These are phyloP conservation scores for Eurosta solidaginis DNA, from an alignment of 1,140 invertebrate genomes.

Conservation along the genomic window DNA sequence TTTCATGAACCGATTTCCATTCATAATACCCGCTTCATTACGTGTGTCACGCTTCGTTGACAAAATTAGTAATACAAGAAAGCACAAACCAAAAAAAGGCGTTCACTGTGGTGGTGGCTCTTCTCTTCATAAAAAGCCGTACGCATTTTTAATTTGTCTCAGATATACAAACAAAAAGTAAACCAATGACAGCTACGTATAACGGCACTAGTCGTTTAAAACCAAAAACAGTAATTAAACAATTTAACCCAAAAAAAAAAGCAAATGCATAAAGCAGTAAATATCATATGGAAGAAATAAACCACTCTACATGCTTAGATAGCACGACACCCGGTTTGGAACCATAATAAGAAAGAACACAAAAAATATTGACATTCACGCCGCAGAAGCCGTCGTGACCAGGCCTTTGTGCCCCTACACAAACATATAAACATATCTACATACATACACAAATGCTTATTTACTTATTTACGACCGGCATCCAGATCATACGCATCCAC, in stretches of 20 bases:
- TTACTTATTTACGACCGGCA: not conserved
- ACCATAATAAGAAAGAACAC: too few relatives aligned
- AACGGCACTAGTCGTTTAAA: too few relatives aligned
- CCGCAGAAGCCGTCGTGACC: not conserved
- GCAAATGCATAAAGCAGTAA: too few relatives aligned
- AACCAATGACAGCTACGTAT: not conserved
- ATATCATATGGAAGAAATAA: too few relatives aligned
- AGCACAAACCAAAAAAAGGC: not conserved
- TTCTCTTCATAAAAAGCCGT: constrained; percentile 39
- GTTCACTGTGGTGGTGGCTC: not conserved
- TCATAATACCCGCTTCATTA: not conserved
- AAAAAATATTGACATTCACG: too few relatives aligned
- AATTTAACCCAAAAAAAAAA: too few relatives aligned
- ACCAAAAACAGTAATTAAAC: not conserved
- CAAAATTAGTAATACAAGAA: not conserved
- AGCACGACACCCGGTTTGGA: too few relatives aligned
- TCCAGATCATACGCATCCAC: too few relatives aligned
- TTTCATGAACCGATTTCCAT: not conserved
- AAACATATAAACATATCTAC: not conserved
- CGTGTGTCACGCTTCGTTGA: not conserved
- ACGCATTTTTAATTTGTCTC: constrained; percentile 54
- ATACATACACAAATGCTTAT: constrained; percentile 32
- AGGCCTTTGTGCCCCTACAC: too few relatives aligned
- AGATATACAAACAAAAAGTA: not conserved
- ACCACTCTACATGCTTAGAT: too few relatives aligned